Evolutionary conservation across 2,888 invertebrate genomes (phyloP), one percentile per base, ranked within the genome.

Genomic region (Megaustenia siamemsis): DNA sequence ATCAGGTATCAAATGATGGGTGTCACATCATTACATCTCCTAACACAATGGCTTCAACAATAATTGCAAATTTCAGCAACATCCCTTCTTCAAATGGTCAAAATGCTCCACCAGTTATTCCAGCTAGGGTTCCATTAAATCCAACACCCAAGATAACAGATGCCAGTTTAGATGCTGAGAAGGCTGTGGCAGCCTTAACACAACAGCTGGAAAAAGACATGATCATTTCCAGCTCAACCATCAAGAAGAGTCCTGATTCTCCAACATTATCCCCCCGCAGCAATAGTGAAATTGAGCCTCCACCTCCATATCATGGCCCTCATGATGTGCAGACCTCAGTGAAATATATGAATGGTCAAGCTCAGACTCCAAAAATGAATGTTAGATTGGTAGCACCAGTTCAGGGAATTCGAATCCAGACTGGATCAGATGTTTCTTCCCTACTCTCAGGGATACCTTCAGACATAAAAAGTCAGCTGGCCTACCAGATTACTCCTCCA

Each of bases 241-340:
- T 81, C 5, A 82, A 73, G 40, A 85, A 69, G 60, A 76, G 49
- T 35, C 78, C 82, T 35, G 71, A 77, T 10, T 68, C 43, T 12
- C 83, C 53, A n/a, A 15, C 68, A 43, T 1, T 35, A 6, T 75
- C 60, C 4, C 53, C 68, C 32, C n/a, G n/a, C n/a, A 71, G 38
- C 12, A 35, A 28, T 60, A 73, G 71, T 45, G 68, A 80, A 76
- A 38, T 82, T 60, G 87, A 83, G 40, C 92, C 92, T 21, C 92
- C 93, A 21, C 93, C 93, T 24, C 93, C 93, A 10, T 93, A 94
- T 86, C 92, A 93, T 88, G 94, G 93, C 32, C 92, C 93, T 12
- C 93, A 93, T 87, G 92, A 91, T 85, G 92, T 93, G 15, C 90
- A 92, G 85, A 78, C 87, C 1, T 82, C 87, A 10, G 69, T 90